Evolutionary conservation across 1,140 invertebrate genomes (phyloP).

Genomic region (Sycophila sp.): DNA sequence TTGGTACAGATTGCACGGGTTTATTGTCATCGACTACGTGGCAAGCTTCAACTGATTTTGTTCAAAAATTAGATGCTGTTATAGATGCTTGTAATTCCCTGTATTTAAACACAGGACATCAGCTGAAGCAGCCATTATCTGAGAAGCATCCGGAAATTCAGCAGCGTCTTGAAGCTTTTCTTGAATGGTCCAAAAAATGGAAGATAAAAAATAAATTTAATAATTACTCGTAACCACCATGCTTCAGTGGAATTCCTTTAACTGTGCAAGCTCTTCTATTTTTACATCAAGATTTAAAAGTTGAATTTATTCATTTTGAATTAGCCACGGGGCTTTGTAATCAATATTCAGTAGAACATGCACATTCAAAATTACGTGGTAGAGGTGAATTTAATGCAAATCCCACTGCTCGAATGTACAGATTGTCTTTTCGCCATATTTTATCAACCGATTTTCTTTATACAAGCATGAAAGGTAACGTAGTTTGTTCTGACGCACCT

Average conservation of each 20-base stretch:
- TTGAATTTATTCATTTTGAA: slow-evolving; percentile 34
- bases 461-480: no score
- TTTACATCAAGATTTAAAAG: neutral
- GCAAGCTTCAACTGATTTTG: slow-evolving; percentile 32
- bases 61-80: slow-evolving; percentile 34
- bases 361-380: slow-evolving; percentile 39
- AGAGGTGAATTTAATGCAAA: slow-evolving; percentile 40
- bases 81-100: slow-evolving; percentile 38
- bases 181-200: slow-evolving; percentile 36
- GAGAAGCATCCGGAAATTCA: slow-evolving; percentile 33
- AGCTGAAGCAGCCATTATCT: slow-evolving; percentile 32
- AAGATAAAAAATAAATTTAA: no score
- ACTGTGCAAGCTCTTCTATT: neutral
- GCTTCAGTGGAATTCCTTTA: neutral
- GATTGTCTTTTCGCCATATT: slow-evolving; percentile 13
- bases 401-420: slow-evolving; percentile 35
- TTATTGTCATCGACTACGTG: slow-evolving; percentile 26
- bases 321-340: slow-evolving; percentile 40
- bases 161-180: slow-evolving; percentile 28
- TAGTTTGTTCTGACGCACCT: no score
- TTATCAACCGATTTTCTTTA: slow-evolving; percentile 1
- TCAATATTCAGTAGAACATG: slow-evolving; percentile 43
- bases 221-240: slow-evolving; percentile 14
- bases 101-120: slow-evolving; percentile 11
- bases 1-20: slow-evolving; percentile 19